Base-by-base conservation (phyloP, 30 jellyfish, hydroid and myxozoan genomes). In the Cassiopea xamachana region DNA sequence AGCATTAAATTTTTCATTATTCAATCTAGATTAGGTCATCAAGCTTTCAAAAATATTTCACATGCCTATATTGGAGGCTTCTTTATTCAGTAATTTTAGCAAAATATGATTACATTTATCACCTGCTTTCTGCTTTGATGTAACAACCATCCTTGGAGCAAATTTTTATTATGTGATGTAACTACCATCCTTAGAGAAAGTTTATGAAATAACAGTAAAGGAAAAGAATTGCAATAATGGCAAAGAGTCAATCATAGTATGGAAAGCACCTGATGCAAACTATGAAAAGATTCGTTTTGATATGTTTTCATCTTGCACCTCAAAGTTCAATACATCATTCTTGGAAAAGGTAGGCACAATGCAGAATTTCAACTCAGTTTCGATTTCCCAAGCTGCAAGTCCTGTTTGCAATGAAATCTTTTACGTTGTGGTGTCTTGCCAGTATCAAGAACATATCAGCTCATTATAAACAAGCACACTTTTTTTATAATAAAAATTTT, bases 261-360 rank as follows among this genome's bases (percentile, higher is more conserved):
- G 87, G 87, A 50, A 50, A 10, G 19, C 50, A 6, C 87, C 87
- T 9, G 27, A 19, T 48, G 46, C 60, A 18, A 60, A 10, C 71
- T 6, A 48, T 12, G 87, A 78, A 6, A 51, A 50, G 16, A 48
- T 78, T 3, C 18, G 10, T 50, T 75, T 51, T 2, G 87, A 48
- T 15, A 15, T 78, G 0, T 45, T 48, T 16, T 78, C 87, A 4
- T 48, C 87, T 55, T 78, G 87, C 55, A 44, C 85, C 15, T 46
- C 47, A 39, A 7, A 10, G 5, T 1, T 1, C 69, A 5, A 17
- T 16, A 55, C 6, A 4, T 71, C 27, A 2, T 9, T 4, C 2
- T 17, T 64, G 74, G 18, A 73, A 73, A 73, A 39, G 81, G 81
- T 73, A 44, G 55, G 2, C 2, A 10, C 79, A 27, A 27, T 69